These are phyloP conservation scores for Propsilocerus akamusi DNA, from an alignment of 1,140 invertebrate genomes.

Conservation along the genomic window DNA sequence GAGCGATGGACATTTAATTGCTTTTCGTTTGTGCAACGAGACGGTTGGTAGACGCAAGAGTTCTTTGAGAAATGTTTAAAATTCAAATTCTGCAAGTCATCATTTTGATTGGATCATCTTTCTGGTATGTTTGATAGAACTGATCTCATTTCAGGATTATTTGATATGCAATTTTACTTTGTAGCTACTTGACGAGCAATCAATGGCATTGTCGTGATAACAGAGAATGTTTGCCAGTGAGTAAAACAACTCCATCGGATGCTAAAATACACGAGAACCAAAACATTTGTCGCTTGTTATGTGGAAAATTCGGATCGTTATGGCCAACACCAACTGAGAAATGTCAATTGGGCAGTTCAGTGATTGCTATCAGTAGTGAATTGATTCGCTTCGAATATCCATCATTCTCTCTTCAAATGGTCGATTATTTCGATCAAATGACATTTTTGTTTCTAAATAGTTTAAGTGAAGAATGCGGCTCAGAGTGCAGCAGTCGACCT, in stretches of 20 bases:
- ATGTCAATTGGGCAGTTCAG: constrained; percentile 3
- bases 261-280: constrained; percentile 23
- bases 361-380: constrained; percentile 23
- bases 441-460: constrained; percentile 31
- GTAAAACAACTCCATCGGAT: not conserved
- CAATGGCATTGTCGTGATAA: not conserved
- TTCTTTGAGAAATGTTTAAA: not conserved
- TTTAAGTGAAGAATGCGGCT: constrained; percentile 31
- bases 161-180: not conserved
- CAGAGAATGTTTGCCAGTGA: not conserved
- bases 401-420: constrained; percentile 12
- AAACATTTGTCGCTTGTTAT: constrained; percentile 40
- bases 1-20: not conserved
- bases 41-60: not conserved
- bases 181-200: not conserved
- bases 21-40: not conserved
- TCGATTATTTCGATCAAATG: constrained; percentile 19
- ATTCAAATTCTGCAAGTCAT: not conserved
- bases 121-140: not conserved
- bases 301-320: constrained; percentile 41
- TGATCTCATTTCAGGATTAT: not conserved
- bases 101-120: not conserved
- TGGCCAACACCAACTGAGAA: constrained; percentile 46
- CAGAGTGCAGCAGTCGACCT: constrained; percentile 27
- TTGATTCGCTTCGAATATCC: constrained; percentile 30